phyloP scores from a whole-genome alignment of 1,140 invertebrate genomes.

The Dendrolimus punctatus region DNA sequence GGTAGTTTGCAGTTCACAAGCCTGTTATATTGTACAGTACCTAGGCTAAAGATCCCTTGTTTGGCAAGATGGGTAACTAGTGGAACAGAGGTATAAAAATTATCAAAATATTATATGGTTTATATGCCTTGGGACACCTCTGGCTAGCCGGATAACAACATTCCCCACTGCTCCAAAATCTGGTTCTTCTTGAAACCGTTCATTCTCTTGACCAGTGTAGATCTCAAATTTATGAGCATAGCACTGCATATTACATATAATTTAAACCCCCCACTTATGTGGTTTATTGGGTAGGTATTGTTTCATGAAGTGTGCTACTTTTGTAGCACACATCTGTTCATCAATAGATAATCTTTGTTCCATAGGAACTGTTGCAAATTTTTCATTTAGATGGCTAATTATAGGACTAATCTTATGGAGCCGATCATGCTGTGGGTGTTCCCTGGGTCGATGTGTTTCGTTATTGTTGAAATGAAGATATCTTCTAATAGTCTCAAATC shows the following conservation, averaged over 20 bases:
- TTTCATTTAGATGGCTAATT: conserved; percentile 31
- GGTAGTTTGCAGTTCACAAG: conserved; percentile 28
- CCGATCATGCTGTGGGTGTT: conserved; percentile 36
- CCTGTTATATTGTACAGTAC: conserved; percentile 26
- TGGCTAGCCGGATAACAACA: too few relatives aligned
- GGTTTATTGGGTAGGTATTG: conserved; percentile 48
- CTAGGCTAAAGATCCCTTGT: conserved; percentile 28
- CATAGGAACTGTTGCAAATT: conserved; percentile 21
- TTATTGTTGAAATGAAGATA: background rate
- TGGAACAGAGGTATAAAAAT: conserved; percentile 34
- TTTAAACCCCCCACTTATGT: too few relatives aligned
- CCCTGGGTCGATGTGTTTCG: conserved; percentile 3
- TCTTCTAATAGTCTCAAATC: too few relatives aligned
- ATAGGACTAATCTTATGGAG: conserved; percentile 43
- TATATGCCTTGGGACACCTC: conserved; percentile 26
- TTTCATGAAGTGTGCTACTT: conserved; percentile 11
- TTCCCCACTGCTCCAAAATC: conserved; percentile 30
- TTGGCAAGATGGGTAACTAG: conserved; percentile 28
- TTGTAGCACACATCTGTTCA: conserved; percentile 11
- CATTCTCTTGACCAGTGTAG: conserved; percentile 40
- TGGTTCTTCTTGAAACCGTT: conserved; percentile 25
- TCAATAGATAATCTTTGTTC: conserved; percentile 19
- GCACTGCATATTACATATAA: conserved; percentile 43
- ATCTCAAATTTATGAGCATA: conserved; percentile 55
- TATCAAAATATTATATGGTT: too few relatives aligned